These are phyloP conservation scores for Ornithoptera priamus DNA, from an alignment of 2,888 invertebrate genomes.

Conservation along the genomic window DNA sequence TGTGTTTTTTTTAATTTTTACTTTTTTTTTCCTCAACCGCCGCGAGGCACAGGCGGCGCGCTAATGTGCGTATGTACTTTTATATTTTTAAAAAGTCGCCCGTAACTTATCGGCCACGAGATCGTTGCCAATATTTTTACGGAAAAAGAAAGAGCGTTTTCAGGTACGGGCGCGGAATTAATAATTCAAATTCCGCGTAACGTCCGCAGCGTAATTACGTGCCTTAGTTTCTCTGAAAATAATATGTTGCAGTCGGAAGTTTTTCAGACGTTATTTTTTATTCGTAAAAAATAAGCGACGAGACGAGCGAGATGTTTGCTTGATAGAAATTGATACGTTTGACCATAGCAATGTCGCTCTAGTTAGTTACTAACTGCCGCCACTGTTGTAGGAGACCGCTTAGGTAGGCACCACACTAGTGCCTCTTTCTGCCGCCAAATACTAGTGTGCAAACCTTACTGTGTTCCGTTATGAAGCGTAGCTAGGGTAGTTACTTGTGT, in stretches of 20 bases:
- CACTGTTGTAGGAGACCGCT: too few species aligned
- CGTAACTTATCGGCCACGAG: slow-evolving; percentile 37
- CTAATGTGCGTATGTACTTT: slow-evolving; percentile 41
- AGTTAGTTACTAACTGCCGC: too few species aligned
- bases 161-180: slow-evolving; percentile 26
- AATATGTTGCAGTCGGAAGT: slow-evolving; percentile 11
- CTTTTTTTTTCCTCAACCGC: slow-evolving; percentile 30
- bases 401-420: too few species aligned
- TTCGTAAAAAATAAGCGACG: too few species aligned
- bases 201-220: slow-evolving; percentile 27
- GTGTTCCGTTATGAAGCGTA: too few species aligned
- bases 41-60: slow-evolving; percentile 32
- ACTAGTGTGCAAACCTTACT: too few species aligned
- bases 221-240: slow-evolving; percentile 27
- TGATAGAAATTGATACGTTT: too few species aligned
- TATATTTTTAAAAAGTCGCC: slow-evolving; percentile 31
- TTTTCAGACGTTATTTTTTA: neutral
- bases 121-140: slow-evolving; percentile 36
- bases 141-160: slow-evolving; percentile 27
- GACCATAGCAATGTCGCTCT: too few species aligned
- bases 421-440: too few species aligned
- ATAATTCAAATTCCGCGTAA: slow-evolving; percentile 31
- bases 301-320: too few species aligned
- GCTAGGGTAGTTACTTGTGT: too few species aligned
- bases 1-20: slow-evolving; percentile 33